phyloP scores from a whole-genome alignment of 2,888 invertebrate genomes.

The Mesopsocus fuscifrons region DNA sequence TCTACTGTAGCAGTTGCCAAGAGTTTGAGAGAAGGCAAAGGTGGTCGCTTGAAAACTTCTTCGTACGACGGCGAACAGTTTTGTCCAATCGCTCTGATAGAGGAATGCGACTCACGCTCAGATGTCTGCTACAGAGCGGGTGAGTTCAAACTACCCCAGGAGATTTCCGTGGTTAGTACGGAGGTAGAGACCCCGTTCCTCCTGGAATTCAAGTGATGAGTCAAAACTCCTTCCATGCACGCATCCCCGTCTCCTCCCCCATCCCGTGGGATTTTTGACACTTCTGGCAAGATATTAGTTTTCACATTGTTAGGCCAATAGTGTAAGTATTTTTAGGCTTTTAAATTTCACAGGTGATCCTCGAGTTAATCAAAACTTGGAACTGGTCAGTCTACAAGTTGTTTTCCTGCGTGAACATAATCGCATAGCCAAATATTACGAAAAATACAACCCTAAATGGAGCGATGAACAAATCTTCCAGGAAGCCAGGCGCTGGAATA shows the following conservation, averaged over 20 bases:
- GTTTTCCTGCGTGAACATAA: conserved; percentile 22
- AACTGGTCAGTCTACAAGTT: conserved; percentile 17
- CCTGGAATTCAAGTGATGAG: no score
- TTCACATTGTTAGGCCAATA: no score
- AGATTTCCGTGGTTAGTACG: background rate
- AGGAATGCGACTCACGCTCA: conserved; percentile 16
- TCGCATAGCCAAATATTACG: conserved; percentile 18
- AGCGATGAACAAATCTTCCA: conserved; percentile 21
- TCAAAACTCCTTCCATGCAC: no score
- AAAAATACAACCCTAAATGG: conserved; percentile 23
- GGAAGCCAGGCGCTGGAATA: conserved; percentile 19
- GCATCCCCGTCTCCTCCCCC: no score
- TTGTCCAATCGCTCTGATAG: conserved; percentile 12
- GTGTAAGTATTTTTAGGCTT: background rate
- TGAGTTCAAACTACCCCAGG: conserved; percentile 11
- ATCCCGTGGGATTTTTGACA: no score
- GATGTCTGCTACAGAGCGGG: conserved; percentile 19
- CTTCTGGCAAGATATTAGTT: no score
- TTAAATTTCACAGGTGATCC: conserved; percentile 4
- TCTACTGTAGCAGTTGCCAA: conserved; percentile 11
- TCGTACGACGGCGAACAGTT: background rate
- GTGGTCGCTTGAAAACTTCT: conserved; percentile 12
- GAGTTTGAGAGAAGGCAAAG: conserved; percentile 7
- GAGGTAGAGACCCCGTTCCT: no score
- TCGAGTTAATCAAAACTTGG: conserved; percentile 14